Evolutionary conservation across 2,797 vertebrate genomes (phyloP).

Genomic region (Mormyrus hasselquistii): DNA sequence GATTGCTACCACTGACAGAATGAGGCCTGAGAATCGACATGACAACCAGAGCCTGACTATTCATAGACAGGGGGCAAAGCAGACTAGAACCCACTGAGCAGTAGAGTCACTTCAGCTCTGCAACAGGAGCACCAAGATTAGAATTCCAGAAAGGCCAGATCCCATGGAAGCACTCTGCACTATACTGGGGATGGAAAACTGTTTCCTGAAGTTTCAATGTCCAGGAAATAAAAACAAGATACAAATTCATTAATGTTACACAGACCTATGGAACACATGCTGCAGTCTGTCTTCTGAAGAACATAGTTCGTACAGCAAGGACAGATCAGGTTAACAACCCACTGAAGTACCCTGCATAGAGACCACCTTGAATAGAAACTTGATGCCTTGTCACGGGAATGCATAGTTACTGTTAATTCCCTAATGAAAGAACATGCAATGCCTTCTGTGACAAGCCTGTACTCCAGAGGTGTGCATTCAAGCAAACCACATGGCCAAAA

Average conservation of each 20-base stretch:
- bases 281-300: neutral
- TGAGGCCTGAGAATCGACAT: constrained; percentile 12
- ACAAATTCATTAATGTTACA: neutral
- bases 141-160: constrained; percentile 24
- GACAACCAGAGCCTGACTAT: constrained; percentile 12
- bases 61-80: constrained; percentile 3
- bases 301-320: neutral
- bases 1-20: constrained; percentile 14
- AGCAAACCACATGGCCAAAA: neutral
- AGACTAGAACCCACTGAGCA: constrained; percentile 21
- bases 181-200: neutral
- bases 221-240: neutral
- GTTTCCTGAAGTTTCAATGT: neutral
- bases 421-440: neutral
- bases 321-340: neutral
- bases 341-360: neutral
- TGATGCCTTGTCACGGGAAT: neutral
- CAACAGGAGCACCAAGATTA: constrained; percentile 29
- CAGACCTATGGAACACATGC: neutral
- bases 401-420: neutral
- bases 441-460: neutral
- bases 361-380: neutral
- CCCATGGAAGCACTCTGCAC: constrained; percentile 3
- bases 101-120: constrained; percentile 15
- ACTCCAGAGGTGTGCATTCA: neutral